Base-by-base conservation (phyloP, 2,888 invertebrate genomes). In the Agonopterix arenella region DNA sequence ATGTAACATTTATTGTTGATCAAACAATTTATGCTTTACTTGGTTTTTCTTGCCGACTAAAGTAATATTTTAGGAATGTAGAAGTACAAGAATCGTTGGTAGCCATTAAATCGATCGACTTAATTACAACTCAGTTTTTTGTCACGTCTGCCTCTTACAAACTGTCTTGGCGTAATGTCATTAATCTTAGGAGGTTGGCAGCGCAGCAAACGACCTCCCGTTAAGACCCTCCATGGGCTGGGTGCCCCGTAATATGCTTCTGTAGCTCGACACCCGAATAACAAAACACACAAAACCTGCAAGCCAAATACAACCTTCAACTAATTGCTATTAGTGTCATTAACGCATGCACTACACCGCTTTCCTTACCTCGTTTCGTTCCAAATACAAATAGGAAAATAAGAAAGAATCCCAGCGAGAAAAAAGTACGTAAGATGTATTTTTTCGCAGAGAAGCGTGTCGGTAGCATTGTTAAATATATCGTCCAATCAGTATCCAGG, bases 401-500 rank as follows among this genome's bases (percentile, higher is more conserved):
- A 78, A 78, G 77, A 78, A 80, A 81, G 75, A 83, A 82, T 78
- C 76, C 71, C 73, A 68, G 64, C 62, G 58, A 79, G 82, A 79
- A 83, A 82, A 75, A 80, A 73, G 78, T 76, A 80, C 76, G 74
- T 74, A 81, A 84, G 81, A 84, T 81, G 75, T 85, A 84, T 85
- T 83, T 84, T 82, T 82, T 80, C 73, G 70, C 69, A 73, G 72
- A 78, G 78, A 68, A 79, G 76, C 78, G 77, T 83, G 82, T 80
- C 81, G 77, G 82, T 80, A 80, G 78, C 80, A 80, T 84, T 85
- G 83, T 85, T 86, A 84, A 86, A 88, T 88, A 89, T 86, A 86
- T 86, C 78, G 86, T 83, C 85, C 86, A 89, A 89, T 89, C 86
- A 88, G 86, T 85, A 84, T 77, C 76, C 75, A 64, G 68, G 60